Percentiles rank a stretch among this genome's conserved stretches.
Conservation (phyloP, 2,113 vertebrate species). For the Heterotilapia buettikoferi region DNA sequence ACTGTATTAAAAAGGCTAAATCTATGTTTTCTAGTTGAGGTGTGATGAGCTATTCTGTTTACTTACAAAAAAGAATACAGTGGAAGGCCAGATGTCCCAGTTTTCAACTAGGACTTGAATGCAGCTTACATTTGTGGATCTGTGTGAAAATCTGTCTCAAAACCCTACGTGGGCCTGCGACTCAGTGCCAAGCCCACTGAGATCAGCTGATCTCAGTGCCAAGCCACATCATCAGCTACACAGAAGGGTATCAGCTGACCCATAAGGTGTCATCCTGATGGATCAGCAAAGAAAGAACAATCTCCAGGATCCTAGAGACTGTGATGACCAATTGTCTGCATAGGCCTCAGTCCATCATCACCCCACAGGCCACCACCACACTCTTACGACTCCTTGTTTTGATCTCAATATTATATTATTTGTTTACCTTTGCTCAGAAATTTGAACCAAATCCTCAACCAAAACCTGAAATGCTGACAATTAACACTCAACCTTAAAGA, state of each 20-base stretch:
- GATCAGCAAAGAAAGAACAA: neutral
- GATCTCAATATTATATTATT: conserved; percentile 13
- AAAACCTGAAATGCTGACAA: conserved; percentile 25
- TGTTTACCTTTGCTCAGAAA: conserved; percentile 58
- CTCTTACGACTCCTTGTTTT: conserved; percentile 19
- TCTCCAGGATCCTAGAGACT: conserved; percentile 74
- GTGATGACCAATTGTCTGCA: conserved; percentile 68
- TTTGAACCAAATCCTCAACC: conserved; percentile 22
- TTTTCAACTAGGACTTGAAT: neutral
- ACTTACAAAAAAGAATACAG: neutral
- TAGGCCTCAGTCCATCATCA: conserved; percentile 17
- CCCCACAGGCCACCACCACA: neutral
- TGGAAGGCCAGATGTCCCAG: neutral
- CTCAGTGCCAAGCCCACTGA: neutral
- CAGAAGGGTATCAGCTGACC: neutral
- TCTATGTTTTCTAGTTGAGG: neutral
- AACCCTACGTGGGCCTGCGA: neutral
- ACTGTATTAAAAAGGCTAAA: neutral
- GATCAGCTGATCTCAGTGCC: neutral
- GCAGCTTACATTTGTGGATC: neutral
- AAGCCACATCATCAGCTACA: neutral
- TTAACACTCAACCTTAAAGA: conserved; percentile 27
- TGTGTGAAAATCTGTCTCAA: neutral
- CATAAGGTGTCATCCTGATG: neutral
- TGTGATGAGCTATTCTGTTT: neutral